Percentiles rank a stretch among this genome's conserved stretches.
These are phyloP conservation scores for Antedon mediterranea DNA, from an alignment of 53 echinoderm and acorn worm species.

Conservation along the genomic window DNA sequence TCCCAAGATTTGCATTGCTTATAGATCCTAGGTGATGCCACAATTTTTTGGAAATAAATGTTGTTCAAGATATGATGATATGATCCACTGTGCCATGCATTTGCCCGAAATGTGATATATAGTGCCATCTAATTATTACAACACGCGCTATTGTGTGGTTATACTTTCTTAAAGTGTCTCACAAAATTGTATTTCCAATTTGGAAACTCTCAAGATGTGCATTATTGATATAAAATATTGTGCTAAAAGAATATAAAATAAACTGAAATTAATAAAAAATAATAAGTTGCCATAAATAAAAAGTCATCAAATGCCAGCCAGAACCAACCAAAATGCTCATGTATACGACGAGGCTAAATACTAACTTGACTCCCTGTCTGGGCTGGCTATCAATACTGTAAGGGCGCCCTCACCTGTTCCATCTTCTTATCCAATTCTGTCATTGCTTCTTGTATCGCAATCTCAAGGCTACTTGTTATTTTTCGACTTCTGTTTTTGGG, in stretches of 20 bases:
- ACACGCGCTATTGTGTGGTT: no score
- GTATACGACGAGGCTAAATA: neutral
- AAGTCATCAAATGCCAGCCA: neutral
- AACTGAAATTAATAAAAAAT: neutral
- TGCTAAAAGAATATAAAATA: neutral
- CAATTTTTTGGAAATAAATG: no score
- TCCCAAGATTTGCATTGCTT: no score
- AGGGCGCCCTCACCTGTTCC: conserved; percentile 53
- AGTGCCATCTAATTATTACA: no score
- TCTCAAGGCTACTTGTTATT: conserved; percentile 72
- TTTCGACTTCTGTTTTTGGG: conserved; percentile 43
- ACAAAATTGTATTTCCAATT: no score
- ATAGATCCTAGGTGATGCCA: no score
- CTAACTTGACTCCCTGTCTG: neutral
- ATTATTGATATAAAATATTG: no score
- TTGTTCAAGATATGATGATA: no score
- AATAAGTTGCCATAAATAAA: neutral
- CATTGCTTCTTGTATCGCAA: conserved; percentile 98
- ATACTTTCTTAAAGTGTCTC: no score
- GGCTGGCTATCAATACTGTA: neutral
- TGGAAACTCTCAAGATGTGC: no score
- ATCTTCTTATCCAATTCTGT: conserved; percentile 79
- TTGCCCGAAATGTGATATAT: no score
- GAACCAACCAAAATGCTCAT: neutral
- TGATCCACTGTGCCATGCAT: no score